These are phyloP conservation scores for Axinella damicornis DNA, from an alignment of 37 sponge, comb jelly and placozoan species.

Conservation along the genomic window DNA sequence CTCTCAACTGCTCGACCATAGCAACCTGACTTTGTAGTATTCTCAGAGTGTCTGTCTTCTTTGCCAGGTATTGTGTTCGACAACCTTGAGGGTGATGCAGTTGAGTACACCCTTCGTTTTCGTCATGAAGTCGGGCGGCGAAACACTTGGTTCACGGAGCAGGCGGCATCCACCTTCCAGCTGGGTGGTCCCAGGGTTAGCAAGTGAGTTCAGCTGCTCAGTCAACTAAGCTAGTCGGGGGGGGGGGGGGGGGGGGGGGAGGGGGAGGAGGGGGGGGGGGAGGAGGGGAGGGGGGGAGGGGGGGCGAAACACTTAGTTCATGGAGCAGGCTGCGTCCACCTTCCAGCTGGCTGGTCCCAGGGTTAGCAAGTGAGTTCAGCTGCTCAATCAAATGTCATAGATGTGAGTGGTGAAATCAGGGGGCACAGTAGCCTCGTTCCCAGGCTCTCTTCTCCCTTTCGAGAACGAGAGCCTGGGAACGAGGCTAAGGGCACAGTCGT, in stretches of 20 bases:
- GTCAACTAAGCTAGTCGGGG: no score
- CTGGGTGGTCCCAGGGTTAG: conserved; percentile 53
- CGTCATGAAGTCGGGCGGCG: conserved; percentile 58
- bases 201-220: not conserved
- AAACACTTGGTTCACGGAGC: conserved; percentile 48
- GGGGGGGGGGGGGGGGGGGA: not conserved
- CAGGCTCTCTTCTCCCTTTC: no score
- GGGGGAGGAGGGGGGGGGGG: not conserved
- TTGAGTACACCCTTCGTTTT: conserved; percentile 68
- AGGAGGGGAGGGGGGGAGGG: conserved; percentile 8
- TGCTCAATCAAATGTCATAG: not conserved
- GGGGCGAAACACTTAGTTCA: conserved; percentile 37
- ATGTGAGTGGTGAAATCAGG: no score
- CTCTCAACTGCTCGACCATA: no score
- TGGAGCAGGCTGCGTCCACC: not conserved
- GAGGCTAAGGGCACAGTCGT: no score
- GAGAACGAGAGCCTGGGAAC: no score
- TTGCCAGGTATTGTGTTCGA: conserved; percentile 54
- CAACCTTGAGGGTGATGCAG: conserved; percentile 5
- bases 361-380: conserved; percentile 1
- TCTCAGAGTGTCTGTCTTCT: no score
- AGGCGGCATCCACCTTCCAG: conserved; percentile 9
- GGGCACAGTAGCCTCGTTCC: not conserved
- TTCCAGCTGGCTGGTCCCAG: conserved; percentile 59
- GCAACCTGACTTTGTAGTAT: no score